Base-by-base conservation (phyloP, 2,113 vertebrate genomes). In the Phycodurus eques region DNA sequence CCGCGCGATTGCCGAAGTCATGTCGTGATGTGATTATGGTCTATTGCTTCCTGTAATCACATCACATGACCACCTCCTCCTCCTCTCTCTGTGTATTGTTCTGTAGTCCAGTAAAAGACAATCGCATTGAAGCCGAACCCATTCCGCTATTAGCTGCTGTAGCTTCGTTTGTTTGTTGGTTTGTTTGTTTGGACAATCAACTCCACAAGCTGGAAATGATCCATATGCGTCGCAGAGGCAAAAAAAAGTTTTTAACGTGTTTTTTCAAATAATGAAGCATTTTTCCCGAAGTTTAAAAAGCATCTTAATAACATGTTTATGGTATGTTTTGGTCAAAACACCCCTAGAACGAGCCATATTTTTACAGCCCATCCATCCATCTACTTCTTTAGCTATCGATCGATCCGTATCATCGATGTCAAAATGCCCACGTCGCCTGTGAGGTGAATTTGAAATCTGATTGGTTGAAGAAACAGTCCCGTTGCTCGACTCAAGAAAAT, bases 21-120 rank as follows among this genome's bases (percentile, higher is more conserved):
- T 27, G 65, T 46, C 27, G 46, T 67, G 65, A 67, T 67, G 44
- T 49, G 46, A 49, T 67, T 67, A 67, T 27, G 43, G 12, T 49
- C 65, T 67, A 49, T 67, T 67, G 65, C 65, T 67, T 67, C 65
- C 65, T 67, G 65, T 67, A 67, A 67, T 67, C 22, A 31, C 65
- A 67, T 67, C 65, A 67, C 19, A 7, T 44, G 43, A 47, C 46
- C 46, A 27, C 42, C 13, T 67, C 43, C 33, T 31, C 35, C 35
- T 39, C 60, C 31, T 63, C 33, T 17, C 12, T 39, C 46, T 67
- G 65, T 67, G 49, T 49, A 49, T 67, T 67, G 43, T 47, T 67
- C 43, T 15, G 20, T 27, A 67, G 43, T 67, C 43, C 64, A 27
- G 42, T 47, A 27, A 22, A 43, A 43, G 9, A 46, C 44, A 67